Evolutionary conservation across 2,797 vertebrate species (phyloP).

Genomic region (Periophthalmus magnuspinnatus): DNA sequence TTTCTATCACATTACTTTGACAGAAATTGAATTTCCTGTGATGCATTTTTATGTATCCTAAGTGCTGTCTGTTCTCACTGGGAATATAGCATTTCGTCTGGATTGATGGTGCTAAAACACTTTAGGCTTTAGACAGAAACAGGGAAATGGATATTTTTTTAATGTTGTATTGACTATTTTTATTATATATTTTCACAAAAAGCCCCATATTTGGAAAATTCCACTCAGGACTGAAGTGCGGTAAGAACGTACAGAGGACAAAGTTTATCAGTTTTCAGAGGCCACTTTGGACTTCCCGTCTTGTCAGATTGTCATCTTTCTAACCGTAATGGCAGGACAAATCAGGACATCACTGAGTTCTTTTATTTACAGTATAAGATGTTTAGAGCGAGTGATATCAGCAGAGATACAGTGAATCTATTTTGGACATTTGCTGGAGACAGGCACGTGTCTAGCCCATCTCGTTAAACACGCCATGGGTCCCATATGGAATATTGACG

Average conservation of each 20-base stretch:
- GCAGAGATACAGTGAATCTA: slow-evolving; percentile 32
- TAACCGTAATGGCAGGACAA: slow-evolving; percentile 29
- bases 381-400: slow-evolving; percentile 26
- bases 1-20: slow-evolving; percentile 80
- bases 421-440: slow-evolving; percentile 35
- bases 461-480: slow-evolving; percentile 85
- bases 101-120: slow-evolving; percentile 63
- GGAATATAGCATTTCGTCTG: slow-evolving; percentile 72
- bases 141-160: slow-evolving; percentile 59
- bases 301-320: slow-evolving; percentile 47
- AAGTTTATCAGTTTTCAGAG: slow-evolving; percentile 26
- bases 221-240: slow-evolving; percentile 25
- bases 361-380: slow-evolving; percentile 30
- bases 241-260: slow-evolving; percentile 42
- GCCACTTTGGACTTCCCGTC: slow-evolving; percentile 42
- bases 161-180: slow-evolving; percentile 51
- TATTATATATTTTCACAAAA: slow-evolving; percentile 21
- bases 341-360: slow-evolving; percentile 29
- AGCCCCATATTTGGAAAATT: slow-evolving; percentile 11
- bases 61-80: slow-evolving; percentile 67
- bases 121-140: slow-evolving; percentile 47
- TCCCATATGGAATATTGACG: slow-evolving; percentile 86
- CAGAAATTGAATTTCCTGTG: slow-evolving; percentile 79
- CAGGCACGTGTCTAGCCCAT: slow-evolving; percentile 45
- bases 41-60: slow-evolving; percentile 76